Evolutionary conservation across 2,797 vertebrate genomes (phyloP).

Genomic region (Amniataba percoides): DNA sequence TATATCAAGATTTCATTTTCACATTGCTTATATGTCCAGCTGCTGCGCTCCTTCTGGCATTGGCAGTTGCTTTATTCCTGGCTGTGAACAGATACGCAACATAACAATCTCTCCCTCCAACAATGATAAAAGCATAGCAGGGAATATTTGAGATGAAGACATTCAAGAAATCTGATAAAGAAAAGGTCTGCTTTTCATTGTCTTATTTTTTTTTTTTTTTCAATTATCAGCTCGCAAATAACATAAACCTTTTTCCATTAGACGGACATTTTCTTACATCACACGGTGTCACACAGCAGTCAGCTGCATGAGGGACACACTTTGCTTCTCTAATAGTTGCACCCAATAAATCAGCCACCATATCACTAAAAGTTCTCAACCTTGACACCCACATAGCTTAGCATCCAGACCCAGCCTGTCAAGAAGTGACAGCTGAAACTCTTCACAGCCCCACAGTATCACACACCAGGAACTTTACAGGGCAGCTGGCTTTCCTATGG

Average conservation of each 20-base stretch:
- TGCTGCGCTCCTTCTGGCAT: conserved; percentile 4
- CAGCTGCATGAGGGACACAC: conserved; percentile 3
- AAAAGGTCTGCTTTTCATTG: neutral
- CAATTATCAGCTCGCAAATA: too few relatives aligned
- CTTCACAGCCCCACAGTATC: conserved; percentile 38
- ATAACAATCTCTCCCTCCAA: neutral
- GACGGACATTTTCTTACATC: neutral
- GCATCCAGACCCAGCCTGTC: conserved; percentile 32
- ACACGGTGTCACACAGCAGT: neutral
- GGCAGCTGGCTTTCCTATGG: conserved; percentile 10
- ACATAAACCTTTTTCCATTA: neutral
- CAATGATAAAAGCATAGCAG: neutral
- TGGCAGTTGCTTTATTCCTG: conserved; percentile 22
- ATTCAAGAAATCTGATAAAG: neutral
- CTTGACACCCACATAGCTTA: conserved; percentile 31
- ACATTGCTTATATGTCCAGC: conserved; percentile 9
- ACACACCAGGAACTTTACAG: conserved; percentile 32
- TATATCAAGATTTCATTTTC: conserved; percentile 30
- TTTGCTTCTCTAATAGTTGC: conserved; percentile 6
- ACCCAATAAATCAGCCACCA: conserved; percentile 19
- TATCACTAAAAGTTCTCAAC: conserved; percentile 27
- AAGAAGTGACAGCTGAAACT: conserved; percentile 44
- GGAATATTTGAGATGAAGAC: neutral
- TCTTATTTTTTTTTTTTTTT: neutral
- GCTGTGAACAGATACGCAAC: neutral